phyloP scores from a whole-genome alignment of 2,888 invertebrate species.

The Boloria euphrosyne region DNA sequence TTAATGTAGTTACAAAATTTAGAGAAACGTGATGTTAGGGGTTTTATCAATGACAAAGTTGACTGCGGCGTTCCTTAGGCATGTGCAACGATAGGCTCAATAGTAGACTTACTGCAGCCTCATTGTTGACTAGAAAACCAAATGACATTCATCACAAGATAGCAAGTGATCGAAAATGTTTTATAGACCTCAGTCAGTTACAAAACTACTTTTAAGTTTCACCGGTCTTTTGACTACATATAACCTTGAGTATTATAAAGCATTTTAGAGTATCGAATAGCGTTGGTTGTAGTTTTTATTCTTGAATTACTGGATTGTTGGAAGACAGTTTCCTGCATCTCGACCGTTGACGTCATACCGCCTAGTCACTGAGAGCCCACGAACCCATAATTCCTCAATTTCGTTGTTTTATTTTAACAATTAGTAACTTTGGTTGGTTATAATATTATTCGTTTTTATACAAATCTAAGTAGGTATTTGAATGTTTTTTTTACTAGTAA shows the following conservation, averaged over 20 bases:
- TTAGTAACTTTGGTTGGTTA: conserved; percentile 76
- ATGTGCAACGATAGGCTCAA: conserved; percentile 57
- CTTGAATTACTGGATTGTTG: conserved; percentile 55
- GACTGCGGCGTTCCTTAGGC: conserved; percentile 70
- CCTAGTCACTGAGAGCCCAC: conserved; percentile 81
- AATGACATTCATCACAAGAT: conserved; percentile 56
- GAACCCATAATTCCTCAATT: conserved; percentile 65
- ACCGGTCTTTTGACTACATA: conserved; percentile 52
- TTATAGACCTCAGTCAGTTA: conserved; percentile 65
- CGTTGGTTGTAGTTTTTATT: conserved; percentile 56
- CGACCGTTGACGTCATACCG: conserved; percentile 69
- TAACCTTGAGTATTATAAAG: conserved; percentile 70
- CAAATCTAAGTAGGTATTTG: conserved; percentile 66
- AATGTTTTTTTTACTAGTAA: conserved; percentile 56
- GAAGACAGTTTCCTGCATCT: conserved; percentile 54
- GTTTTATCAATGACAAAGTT: conserved; percentile 82
- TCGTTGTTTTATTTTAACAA: conserved; percentile 64
- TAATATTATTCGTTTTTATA: conserved; percentile 77
- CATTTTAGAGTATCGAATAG: conserved; percentile 61
- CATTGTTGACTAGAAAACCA: conserved; percentile 52
- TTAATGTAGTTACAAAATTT: conserved; percentile 76
- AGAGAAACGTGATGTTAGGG: conserved; percentile 79
- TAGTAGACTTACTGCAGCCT: conserved; percentile 52
- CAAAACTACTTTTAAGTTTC: conserved; percentile 44
- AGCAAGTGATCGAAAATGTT: conserved; percentile 63